Evolutionary conservation across 2,888 invertebrate species (phyloP).

Genomic region (Aphrophora alni): DNA sequence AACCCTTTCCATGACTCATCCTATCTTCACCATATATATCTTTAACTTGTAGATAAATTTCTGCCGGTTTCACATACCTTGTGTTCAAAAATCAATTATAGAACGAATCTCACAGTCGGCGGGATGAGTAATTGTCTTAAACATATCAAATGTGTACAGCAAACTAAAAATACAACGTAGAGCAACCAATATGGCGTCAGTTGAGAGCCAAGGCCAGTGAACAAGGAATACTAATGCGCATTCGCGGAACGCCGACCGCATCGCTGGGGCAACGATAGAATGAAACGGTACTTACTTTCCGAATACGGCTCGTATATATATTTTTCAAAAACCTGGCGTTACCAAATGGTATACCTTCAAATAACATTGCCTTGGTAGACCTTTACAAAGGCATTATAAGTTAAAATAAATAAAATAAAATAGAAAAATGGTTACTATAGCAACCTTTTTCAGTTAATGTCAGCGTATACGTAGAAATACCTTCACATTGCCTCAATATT

Average conservation of each 20-base stretch:
- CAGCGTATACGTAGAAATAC: too few species aligned
- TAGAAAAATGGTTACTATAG: too few species aligned
- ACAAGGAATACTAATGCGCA: background rate
- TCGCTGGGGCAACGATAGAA: background rate
- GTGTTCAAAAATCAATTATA: too few species aligned
- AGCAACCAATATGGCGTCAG: background rate
- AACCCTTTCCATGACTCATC: background rate
- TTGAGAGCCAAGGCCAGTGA: background rate
- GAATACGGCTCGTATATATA: background rate
- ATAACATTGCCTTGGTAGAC: too few species aligned
- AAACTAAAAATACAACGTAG: background rate
- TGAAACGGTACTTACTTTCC: background rate
- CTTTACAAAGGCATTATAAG: too few species aligned
- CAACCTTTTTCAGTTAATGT: too few species aligned
- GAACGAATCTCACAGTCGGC: conserved; percentile 3
- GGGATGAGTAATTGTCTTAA: background rate
- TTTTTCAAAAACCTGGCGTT: too few species aligned
- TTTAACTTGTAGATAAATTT: background rate
- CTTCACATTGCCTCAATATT: too few species aligned
- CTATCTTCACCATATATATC: background rate
- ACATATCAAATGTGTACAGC: background rate
- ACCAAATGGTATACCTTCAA: too few species aligned
- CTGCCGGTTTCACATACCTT: background rate
- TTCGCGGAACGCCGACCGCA: background rate
- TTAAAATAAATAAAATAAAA: too few species aligned